These are phyloP conservation scores for Craterocephalus amniculus DNA, from an alignment of 2,797 vertebrate genomes.

Conservation along the genomic window DNA sequence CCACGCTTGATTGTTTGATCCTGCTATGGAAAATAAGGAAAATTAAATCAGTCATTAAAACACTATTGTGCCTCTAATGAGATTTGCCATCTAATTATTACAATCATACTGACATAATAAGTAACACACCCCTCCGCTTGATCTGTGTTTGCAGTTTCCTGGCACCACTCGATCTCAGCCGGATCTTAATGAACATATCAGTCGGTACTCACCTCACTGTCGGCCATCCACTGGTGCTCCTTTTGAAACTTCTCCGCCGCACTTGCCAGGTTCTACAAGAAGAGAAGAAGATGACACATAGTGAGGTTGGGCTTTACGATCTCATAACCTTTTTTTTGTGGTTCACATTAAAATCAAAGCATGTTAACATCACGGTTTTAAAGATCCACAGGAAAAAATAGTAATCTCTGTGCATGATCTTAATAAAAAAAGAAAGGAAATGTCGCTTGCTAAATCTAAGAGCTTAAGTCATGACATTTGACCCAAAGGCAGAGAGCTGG, in stretches of 20 bases:
- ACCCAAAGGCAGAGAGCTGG: not conserved
- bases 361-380: not conserved
- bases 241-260: constrained; percentile 89
- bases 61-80: constrained; percentile 47
- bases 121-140: constrained; percentile 8
- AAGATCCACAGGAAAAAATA: not conserved
- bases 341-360: not conserved
- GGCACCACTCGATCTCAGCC: constrained; percentile 16
- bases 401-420: not conserved
- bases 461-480: not conserved
- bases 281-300: constrained; percentile 1
- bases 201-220: constrained; percentile 85
- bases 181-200: constrained; percentile 27
- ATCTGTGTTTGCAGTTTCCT: constrained; percentile 25
- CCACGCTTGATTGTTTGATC: constrained; percentile 24
- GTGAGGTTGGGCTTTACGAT: not conserved
- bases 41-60: constrained; percentile 56
- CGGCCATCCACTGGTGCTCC: constrained; percentile 87
- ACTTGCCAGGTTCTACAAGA: constrained; percentile 84
- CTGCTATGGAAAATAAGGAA: constrained; percentile 43
- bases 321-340: not conserved
- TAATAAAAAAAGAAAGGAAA: constrained; percentile 2
- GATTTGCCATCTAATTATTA: constrained; percentile 60
- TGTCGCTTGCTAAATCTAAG: not conserved
- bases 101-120: constrained; percentile 45